Conservation (phyloP, 2,888 invertebrate genomes). For the Prosapia bicincta region DNA sequence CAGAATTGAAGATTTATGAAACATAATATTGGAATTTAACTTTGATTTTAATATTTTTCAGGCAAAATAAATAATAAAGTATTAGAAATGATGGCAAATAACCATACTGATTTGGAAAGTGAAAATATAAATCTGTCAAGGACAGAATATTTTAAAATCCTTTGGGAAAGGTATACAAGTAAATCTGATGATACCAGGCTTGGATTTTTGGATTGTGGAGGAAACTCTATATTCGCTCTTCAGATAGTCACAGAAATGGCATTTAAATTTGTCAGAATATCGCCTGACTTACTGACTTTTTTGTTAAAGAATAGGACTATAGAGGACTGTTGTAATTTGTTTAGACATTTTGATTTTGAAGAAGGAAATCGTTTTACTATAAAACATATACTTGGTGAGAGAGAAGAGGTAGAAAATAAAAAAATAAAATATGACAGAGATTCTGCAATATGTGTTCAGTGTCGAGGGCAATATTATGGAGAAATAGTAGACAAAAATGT, state of each 20-base stretch:
- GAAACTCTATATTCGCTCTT: constrained; percentile 66
- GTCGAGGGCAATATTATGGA: background rate
- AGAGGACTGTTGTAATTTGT: background rate
- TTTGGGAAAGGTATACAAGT: constrained; percentile 17
- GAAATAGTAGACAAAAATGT: background rate
- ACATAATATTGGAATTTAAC: no score
- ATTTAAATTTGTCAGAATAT: background rate
- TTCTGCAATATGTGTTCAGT: background rate
- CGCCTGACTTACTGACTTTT: background rate
- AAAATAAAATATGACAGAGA: background rate
- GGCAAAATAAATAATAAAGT: constrained; percentile 24
- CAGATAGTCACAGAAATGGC: constrained; percentile 59
- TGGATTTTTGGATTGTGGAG: constrained; percentile 61
- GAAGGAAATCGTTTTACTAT: background rate
- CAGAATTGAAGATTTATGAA: no score
- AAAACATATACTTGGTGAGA: background rate
- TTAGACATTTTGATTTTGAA: background rate
- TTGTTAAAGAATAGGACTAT: background rate
- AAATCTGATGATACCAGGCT: constrained; percentile 33
- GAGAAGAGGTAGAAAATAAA: background rate
- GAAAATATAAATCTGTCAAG: background rate
- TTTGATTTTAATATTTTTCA: constrained; percentile 16
- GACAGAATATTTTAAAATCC: background rate
- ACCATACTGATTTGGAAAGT: background rate
- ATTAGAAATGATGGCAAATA: constrained; percentile 4